A percentile compares a stretch with the other conserved stretches of the same genome.
Evolutionary conservation across 2,113 vertebrate species (phyloP).

Genomic region (Cephalophus harveyi): DNA sequence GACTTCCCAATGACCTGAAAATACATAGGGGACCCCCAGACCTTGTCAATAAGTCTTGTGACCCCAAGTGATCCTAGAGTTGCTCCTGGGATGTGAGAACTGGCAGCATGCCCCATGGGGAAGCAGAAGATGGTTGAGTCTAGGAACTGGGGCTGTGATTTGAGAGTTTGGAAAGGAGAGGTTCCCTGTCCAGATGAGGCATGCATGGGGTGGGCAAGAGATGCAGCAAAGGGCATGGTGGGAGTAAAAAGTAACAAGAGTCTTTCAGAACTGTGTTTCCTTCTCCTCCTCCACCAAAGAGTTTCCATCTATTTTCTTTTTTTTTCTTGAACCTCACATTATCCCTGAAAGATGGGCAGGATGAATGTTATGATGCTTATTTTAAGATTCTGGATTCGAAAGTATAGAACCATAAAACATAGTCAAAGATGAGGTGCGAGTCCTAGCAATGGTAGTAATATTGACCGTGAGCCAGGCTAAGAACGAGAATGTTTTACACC

Average conservation of each 20-base stretch:
- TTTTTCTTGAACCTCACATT: not conserved
- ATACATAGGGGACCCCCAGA: not conserved
- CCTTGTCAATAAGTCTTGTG: not conserved
- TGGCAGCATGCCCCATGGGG: rapidly evolving
- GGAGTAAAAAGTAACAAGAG: not conserved
- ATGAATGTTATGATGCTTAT: too few species aligned
- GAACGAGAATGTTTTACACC: not conserved
- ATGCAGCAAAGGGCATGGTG: rapidly evolving
- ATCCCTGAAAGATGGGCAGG: not conserved
- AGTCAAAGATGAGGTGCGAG: not conserved
- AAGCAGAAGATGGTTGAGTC: not conserved
- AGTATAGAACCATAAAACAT: not conserved
- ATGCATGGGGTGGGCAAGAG: not conserved
- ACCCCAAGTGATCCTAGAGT: not conserved
- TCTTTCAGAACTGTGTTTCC: too few species aligned
- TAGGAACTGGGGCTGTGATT: not conserved
- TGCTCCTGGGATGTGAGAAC: not conserved
- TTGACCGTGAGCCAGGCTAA: not conserved
- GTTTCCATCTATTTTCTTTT: not conserved
- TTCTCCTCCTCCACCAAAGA: not conserved
- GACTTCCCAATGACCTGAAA: not conserved
- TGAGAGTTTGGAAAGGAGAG: not conserved
- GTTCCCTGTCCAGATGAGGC: not conserved
- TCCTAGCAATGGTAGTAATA: not conserved
- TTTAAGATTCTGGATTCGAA: not conserved